These are phyloP conservation scores for Sebastes iracundus DNA, from an alignment of 2,797 vertebrate genomes.

Conservation along the genomic window DNA sequence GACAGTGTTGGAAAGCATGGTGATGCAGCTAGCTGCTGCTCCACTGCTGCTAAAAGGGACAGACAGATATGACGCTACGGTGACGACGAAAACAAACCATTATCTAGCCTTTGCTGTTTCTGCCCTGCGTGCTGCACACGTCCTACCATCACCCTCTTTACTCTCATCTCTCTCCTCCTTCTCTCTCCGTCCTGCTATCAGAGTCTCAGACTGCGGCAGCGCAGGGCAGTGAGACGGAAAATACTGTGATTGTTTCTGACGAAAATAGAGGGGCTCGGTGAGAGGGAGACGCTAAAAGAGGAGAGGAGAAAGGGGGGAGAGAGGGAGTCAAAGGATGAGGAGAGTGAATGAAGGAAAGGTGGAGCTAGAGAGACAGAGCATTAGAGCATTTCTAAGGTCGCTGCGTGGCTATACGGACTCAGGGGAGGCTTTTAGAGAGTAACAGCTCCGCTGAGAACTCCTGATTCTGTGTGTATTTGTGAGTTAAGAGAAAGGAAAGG, in stretches of 20 bases:
- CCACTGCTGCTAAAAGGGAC: slow-evolving; percentile 39
- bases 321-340: slow-evolving; percentile 25
- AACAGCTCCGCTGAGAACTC: slow-evolving; percentile 49
- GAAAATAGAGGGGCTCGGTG: slow-evolving; percentile 71
- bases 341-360: slow-evolving; percentile 8
- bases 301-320: slow-evolving; percentile 9
- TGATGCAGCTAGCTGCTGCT: slow-evolving; percentile 40
- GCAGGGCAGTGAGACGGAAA: slow-evolving; percentile 79
- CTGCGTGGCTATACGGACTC: slow-evolving; percentile 39
- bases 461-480: slow-evolving; percentile 39
- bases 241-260: slow-evolving; percentile 83
- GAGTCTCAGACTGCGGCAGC: slow-evolving; percentile 79
- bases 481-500: slow-evolving; percentile 13
- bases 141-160: slow-evolving; percentile 9
- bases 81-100: slow-evolving; percentile 64
- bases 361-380: slow-evolving; percentile 17
- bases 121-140: slow-evolving; percentile 36
- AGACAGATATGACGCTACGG: slow-evolving; percentile 67
- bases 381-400: slow-evolving; percentile 64
- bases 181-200: slow-evolving; percentile 46
- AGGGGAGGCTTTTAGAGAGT: slow-evolving; percentile 25
- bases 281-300: slow-evolving; percentile 51
- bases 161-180: slow-evolving; percentile 22
- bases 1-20: slow-evolving; percentile 21
- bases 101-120: slow-evolving; percentile 58